A percentile compares a stretch with the other conserved stretches of the same genome.
phyloP scores from a whole-genome alignment of 2,888 invertebrate species.

The Nycteola revayana region DNA sequence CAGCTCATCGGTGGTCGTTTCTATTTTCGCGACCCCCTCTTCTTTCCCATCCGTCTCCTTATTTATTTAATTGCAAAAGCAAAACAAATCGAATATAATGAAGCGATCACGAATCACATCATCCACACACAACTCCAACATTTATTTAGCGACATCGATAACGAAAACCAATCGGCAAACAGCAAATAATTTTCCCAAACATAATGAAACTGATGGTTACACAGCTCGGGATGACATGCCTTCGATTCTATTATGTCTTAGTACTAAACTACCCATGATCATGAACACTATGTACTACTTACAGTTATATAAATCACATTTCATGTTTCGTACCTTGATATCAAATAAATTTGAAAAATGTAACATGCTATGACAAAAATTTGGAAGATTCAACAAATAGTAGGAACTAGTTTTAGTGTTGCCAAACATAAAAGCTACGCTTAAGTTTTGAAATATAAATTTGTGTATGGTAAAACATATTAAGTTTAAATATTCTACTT shows the following conservation, averaged over 20 bases:
- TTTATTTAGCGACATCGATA: slow-evolving; percentile 56
- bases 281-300: slow-evolving; percentile 35
- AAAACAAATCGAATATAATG: slow-evolving; percentile 66
- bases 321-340: slow-evolving; percentile 20
- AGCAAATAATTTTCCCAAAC: slow-evolving; percentile 60
- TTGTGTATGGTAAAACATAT: slow-evolving; percentile 3
- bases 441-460: slow-evolving; percentile 1
- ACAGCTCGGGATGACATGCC: slow-evolving; percentile 42
- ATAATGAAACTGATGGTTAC: slow-evolving; percentile 36
- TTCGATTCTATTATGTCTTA: slow-evolving; percentile 34
- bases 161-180: slow-evolving; percentile 44
- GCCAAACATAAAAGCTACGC: slow-evolving; percentile 25
- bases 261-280: slow-evolving; percentile 25
- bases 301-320: slow-evolving; percentile 15
- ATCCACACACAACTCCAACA: slow-evolving; percentile 38
- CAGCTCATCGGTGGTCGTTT: slow-evolving; percentile 74
- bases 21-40: slow-evolving; percentile 73
- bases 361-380: slow-evolving; percentile 32
- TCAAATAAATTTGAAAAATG: slow-evolving; percentile 23
- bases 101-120: slow-evolving; percentile 52
- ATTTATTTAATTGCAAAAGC: slow-evolving; percentile 71
- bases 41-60: slow-evolving; percentile 64
- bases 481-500: no score
- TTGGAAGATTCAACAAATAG: slow-evolving; percentile 11
- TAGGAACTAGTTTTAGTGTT: slow-evolving; percentile 7